Evolutionary conservation across 2,797 vertebrate genomes (phyloP).

Genomic region (Novumbra hubbsi): DNA sequence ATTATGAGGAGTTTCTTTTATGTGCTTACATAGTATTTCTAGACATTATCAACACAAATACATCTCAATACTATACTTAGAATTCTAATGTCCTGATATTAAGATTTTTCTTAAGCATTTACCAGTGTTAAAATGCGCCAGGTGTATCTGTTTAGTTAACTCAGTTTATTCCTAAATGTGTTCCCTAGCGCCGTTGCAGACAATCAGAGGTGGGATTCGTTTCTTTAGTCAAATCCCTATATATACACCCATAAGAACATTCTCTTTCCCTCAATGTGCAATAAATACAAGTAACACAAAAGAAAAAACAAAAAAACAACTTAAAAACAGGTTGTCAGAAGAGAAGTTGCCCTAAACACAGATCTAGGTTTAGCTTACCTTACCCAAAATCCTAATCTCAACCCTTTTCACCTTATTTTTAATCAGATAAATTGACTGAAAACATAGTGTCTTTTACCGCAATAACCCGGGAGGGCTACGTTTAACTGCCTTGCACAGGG

Average conservation of each 20-base stretch:
- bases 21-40: constrained; percentile 6
- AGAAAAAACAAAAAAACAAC: neutral
- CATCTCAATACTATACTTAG: constrained; percentile 14
- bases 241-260: constrained; percentile 2
- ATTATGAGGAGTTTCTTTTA: constrained; percentile 14
- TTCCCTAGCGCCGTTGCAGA: constrained; percentile 26
- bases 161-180: neutral
- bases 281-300: constrained; percentile 12
- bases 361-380: constrained; percentile 18
- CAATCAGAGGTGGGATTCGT: neutral
- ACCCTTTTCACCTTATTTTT: neutral
- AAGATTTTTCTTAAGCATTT: neutral
- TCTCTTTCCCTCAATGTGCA: constrained; percentile 18
- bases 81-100: constrained; percentile 18
- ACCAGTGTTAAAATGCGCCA: constrained; percentile 17
- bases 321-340: neutral
- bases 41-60: constrained; percentile 1
- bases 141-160: constrained; percentile 23
- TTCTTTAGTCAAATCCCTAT: neutral
- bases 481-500: too few relatives aligned
- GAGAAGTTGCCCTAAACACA: constrained; percentile 6
- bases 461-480: too few relatives aligned
- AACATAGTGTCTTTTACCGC: too few relatives aligned
- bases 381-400: neutral
- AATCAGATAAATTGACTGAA: too few relatives aligned